phyloP scores from a whole-genome alignment of 1,140 invertebrate genomes.

The Zaprionus davidi region DNA sequence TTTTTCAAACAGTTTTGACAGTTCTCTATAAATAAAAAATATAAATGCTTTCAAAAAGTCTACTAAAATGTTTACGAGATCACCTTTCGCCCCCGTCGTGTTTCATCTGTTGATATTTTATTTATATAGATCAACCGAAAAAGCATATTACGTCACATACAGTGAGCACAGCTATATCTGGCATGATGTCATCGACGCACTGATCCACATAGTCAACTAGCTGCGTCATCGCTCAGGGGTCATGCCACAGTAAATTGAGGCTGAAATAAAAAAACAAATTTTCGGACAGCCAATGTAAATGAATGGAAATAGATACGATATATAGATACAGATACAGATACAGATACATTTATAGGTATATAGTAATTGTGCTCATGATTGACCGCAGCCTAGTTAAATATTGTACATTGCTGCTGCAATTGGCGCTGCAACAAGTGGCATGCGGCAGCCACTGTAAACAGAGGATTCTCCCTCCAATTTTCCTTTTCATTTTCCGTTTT shows the following conservation, averaged over 20 bases:
- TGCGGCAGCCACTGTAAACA: slow-evolving; percentile 47
- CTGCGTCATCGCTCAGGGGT: slow-evolving; percentile 59
- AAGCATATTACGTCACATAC: slow-evolving; percentile 66
- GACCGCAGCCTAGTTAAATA: slow-evolving; percentile 46
- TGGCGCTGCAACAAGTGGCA: slow-evolving; percentile 52
- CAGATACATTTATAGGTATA: not conserved
- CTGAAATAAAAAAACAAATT: slow-evolving; percentile 55
- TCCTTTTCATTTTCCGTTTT: not conserved
- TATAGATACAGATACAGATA: not conserved
- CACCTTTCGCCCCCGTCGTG: slow-evolving; percentile 28
- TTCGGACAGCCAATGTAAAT: slow-evolving; percentile 59
- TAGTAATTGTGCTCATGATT: slow-evolving; percentile 1
- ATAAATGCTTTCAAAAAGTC: slow-evolving; percentile 2
- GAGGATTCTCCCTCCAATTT: not conserved
- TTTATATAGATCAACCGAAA: slow-evolving; percentile 62
- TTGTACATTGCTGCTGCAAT: slow-evolving; percentile 9
- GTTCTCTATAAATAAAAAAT: slow-evolving; percentile 12
- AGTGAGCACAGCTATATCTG: not conserved
- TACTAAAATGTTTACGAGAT: slow-evolving; percentile 20
- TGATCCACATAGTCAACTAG: slow-evolving; percentile 64
- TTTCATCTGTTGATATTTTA: slow-evolving; percentile 16
- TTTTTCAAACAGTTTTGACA: slow-evolving; percentile 1
- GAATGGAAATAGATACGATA: slow-evolving; percentile 18
- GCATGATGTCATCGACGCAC: slow-evolving; percentile 72
- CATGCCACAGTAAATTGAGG: slow-evolving; percentile 74